Base-by-base conservation (phyloP, 1,140 invertebrate species). In the Metaphire vulgaris region DNA sequence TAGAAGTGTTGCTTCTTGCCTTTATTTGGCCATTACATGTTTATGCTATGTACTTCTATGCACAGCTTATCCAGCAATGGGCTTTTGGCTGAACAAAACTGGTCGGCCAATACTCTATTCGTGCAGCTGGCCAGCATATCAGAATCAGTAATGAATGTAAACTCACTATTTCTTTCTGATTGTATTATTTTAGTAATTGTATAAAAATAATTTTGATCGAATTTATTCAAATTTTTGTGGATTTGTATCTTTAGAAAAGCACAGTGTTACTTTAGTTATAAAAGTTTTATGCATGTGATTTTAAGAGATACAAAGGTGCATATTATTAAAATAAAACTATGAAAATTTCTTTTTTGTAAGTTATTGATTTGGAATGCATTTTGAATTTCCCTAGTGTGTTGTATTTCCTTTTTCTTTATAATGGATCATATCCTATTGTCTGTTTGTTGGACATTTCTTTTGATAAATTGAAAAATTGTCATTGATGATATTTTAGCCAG, bases 101-200 rank as follows among this genome's bases (percentile, higher is more conserved):
- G 94, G 94, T 21, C 88, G 92, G 71, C 89, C 91, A n/a, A 98
- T 99, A 91, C 89, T 98, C 30, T 99, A 96, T 86, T 96, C 95
- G 0, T 99, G 97, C 87, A 96, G 93, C 85, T 99, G 96, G 97
- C 97, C 97, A 1, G 94, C 94, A 66, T 96, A 97, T 86, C 93
- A 96, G 88, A 93, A 94, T 12, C 6, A n/a, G 0, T 12, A n/a
- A n/a, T n/a, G n/a, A n/a, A n/a, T n/a, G n/a, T n/a, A n/a, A n/a
- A n/a, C n/a, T n/a, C n/a, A n/a, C n/a, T n/a, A n/a, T n/a, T n/a
- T n/a, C n/a, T n/a, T n/a, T n/a, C n/a, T n/a, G n/a, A n/a, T n/a
- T n/a, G n/a, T n/a, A n/a, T n/a, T n/a, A n/a, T n/a, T n/a, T n/a
- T n/a, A n/a, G n/a, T n/a, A n/a, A n/a, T n/a, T n/a, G n/a, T n/a